phyloP scores from a whole-genome alignment of 2,797 vertebrate species.

The Carapus acus region DNA sequence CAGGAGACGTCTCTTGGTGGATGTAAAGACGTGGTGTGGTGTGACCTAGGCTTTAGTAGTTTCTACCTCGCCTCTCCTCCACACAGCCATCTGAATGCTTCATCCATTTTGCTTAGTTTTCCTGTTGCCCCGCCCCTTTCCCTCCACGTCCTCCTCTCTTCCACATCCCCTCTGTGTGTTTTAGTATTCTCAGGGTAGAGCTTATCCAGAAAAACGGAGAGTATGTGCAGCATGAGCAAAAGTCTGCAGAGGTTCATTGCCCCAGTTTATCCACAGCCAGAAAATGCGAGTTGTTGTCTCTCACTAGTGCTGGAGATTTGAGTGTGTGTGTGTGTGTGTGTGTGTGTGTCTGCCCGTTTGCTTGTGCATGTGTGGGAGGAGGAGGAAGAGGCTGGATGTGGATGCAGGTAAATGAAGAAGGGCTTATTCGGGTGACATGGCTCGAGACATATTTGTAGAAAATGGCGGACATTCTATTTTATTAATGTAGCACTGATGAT shows the following conservation, averaged over 20 bases:
- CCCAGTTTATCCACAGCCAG: constrained; percentile 55
- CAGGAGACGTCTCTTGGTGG: constrained; percentile 10
- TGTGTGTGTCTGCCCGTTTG: too few relatives aligned
- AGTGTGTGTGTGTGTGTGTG: constrained; percentile 2
- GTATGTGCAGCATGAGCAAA: constrained; percentile 37
- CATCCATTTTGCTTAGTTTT: constrained; percentile 33
- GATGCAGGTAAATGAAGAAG: constrained; percentile 46
- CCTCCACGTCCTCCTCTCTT: constrained; percentile 4
- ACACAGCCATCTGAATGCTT: constrained; percentile 22
- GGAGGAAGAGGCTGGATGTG: constrained; percentile 12
- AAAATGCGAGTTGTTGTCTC: constrained; percentile 16
- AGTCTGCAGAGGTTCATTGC: constrained; percentile 44
- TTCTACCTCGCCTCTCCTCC: constrained; percentile 57
- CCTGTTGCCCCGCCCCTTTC: constrained; percentile 13
- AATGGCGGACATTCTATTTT: constrained; percentile 64
- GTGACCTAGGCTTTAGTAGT: constrained; percentile 58
- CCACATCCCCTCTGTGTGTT: constrained; percentile 34
- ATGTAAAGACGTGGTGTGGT: constrained; percentile 29
- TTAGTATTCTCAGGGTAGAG: constrained; percentile 71
- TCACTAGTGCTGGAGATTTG: constrained; percentile 16
- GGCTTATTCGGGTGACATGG: constrained; percentile 54
- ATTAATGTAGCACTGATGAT: constrained; percentile 50
- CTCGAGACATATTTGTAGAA: constrained; percentile 57
- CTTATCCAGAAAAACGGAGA: constrained; percentile 59
- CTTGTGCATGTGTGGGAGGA: too few relatives aligned